Base-by-base conservation (phyloP, 2,797 vertebrate species). In the Fratercula arctica region DNA sequence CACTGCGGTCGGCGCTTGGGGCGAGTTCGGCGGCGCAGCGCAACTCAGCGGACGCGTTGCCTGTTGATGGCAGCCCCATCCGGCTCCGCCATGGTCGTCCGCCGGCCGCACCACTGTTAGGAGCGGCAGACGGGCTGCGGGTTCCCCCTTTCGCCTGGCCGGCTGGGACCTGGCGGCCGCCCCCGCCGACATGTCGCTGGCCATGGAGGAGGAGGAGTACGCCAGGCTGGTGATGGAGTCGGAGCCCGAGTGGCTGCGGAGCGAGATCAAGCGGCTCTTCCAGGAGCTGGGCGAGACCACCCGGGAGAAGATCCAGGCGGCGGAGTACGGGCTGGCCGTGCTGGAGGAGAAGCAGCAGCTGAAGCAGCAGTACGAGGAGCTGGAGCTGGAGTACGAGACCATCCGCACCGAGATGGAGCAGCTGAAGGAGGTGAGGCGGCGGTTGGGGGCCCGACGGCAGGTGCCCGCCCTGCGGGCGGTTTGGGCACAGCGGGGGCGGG, bases 301-400 rank as follows among this genome's bases (percentile, higher is more conserved):
- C 89, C 98, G 98, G 17, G 99, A 99, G 98, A 99, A 99, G 98
- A 99, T 99, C 97, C 99, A 99, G 98, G 99, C 99, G 92, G 99
- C 99, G 9, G 99, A 99, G 95, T 99, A 99, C 46, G 99, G 99
- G 78, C 98, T 99, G 96, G 99, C 98, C 90, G 99, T 99, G 93
- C 98, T 99, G 95, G 99, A 99, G 98, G 99, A 99, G 98, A 99
- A 99, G 91, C 99, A 99, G 97, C 99, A 99, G 97, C 98, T 99
- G 78, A 98, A 99, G 93, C 98, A 98, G 97, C 98, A 99, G 75
- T 99, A 98, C 29, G 99, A 99, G 29, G 99, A 99, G 95, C 95
- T 99, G 96, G 99, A 99, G 97, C 97, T 98, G 33, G 99, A 99
- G 74, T 98, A 99, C 85, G 99, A 99, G 98, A 97, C 98, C 85